phyloP scores from a whole-genome alignment of 2,888 invertebrate species.

The Octonoba sinensis region DNA sequence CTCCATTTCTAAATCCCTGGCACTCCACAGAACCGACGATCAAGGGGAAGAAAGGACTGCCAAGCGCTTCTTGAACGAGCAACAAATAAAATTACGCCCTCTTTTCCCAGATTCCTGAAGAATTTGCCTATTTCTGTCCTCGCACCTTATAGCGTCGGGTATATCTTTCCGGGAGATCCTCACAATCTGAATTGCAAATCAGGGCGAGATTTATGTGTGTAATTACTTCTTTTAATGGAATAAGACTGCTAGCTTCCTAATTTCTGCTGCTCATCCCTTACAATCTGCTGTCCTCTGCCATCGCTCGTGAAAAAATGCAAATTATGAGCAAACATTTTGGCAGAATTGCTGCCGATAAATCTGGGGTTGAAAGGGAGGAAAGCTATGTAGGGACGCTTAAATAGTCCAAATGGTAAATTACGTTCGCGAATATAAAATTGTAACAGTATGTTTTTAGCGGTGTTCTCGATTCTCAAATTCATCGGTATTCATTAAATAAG shows the following conservation, averaged over 20 bases:
- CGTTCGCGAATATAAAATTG: background rate
- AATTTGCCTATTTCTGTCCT: constrained; percentile 9
- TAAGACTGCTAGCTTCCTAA: constrained; percentile 60
- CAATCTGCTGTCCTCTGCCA: constrained; percentile 6
- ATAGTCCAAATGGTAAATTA: constrained; percentile 30
- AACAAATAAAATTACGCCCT: constrained; percentile 46
- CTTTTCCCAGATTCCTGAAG: background rate
- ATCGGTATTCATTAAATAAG: constrained; percentile 1
- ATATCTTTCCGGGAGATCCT: constrained; percentile 10
- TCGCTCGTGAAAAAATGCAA: constrained; percentile 58
- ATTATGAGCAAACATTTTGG: constrained; percentile 60
- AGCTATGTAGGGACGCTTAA: constrained; percentile 6
- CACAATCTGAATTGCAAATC: constrained; percentile 60
- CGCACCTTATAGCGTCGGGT: constrained; percentile 7
- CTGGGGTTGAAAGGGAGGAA: constrained; percentile 19
- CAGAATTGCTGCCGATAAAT: constrained; percentile 62
- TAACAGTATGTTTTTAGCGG: background rate
- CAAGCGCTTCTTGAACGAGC: constrained; percentile 23
- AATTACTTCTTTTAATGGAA: constrained; percentile 64
- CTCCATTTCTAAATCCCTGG: constrained; percentile 27
- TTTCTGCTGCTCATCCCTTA: constrained; percentile 35
- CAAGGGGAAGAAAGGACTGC: constrained; percentile 15
- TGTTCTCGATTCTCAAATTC: constrained; percentile 16
- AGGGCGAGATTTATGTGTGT: constrained; percentile 58
- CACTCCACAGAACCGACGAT: constrained; percentile 18